Base-by-base conservation (phyloP, 2,113 vertebrate species). In the Leptobrachium leishanense region DNA sequence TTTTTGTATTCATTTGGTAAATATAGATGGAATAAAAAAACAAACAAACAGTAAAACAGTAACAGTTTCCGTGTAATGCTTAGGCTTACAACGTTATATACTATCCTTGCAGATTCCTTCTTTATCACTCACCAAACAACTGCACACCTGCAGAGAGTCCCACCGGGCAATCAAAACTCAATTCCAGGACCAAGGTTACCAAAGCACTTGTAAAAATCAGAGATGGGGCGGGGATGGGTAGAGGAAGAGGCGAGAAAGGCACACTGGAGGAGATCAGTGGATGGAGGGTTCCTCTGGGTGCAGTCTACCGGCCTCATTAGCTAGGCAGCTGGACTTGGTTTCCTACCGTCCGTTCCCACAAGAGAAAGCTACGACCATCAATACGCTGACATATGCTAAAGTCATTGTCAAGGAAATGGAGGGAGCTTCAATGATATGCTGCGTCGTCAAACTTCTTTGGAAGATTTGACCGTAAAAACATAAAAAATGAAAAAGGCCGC, bases 301-400 rank as follows among this genome's bases (percentile, higher is more conserved):
- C 71, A 59, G 78, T 74, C 71, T 81, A 74, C 50, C 62, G 78
- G 63, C 71, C 71, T 81, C 65, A 74, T 81, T 81, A 81, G 70
- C 78, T 81, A 74, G 71, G 78, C 78, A 81, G 78, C 71, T 81
- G 78, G 64, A 81, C 74, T 72, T 81, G 67, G 71, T 81, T 81
- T 74, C 71, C 72, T 74, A 64, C 78, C 68, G 71, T 81, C 66
- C 43, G 53, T 11, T 81, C 78, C 78, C 78, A 67, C 43, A 81
- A 68, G 78, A 81, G 71, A 74, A 81, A 81, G 57, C 78, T 68
- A 74, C 71, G 67, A 68, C 70, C 59, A 53, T 62, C 46, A 81
- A 72, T 71, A 68, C 68, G 78, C 65, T 74, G 78, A 81, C 78
- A 81, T 80, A 80, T 81, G 78, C 78, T 81, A 74, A 74, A 81